A percentile compares a stretch with the other conserved stretches of the same genome.
Evolutionary conservation across 2,888 invertebrate genomes (phyloP).

Genomic region (Andrena praecox): DNA sequence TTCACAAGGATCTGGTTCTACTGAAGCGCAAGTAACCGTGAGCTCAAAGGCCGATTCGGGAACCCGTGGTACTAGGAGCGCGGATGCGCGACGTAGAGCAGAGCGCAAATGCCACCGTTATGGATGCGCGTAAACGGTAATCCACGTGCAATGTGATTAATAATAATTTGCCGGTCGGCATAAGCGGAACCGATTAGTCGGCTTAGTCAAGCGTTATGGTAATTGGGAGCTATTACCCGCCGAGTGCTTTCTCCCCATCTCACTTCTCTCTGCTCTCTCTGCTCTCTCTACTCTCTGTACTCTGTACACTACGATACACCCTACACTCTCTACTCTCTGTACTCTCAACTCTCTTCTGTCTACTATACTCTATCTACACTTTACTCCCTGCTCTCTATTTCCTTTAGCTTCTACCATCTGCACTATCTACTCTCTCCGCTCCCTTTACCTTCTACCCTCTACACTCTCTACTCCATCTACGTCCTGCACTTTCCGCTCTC

Average conservation of each 20-base stretch:
- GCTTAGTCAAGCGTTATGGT: constrained; percentile 80
- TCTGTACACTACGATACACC: background rate
- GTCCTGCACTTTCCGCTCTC: too few relatives aligned
- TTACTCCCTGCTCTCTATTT: background rate
- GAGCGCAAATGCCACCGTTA: constrained; percentile 67
- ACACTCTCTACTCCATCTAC: too few relatives aligned
- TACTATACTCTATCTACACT: background rate
- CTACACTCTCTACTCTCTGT: constrained; percentile 3
- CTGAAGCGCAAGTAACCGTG: constrained; percentile 19
- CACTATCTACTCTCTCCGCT: background rate
- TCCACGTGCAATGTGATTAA: constrained; percentile 79
- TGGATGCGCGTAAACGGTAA: constrained; percentile 74
- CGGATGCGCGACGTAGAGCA: constrained; percentile 30
- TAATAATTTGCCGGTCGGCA: constrained; percentile 82
- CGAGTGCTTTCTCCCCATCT: constrained; percentile 47
- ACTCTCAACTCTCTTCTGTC: constrained; percentile 2
- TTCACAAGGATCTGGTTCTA: constrained; percentile 21
- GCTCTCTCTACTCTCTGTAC: constrained; percentile 18
- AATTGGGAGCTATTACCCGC: constrained; percentile 79
- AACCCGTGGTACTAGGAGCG: constrained; percentile 32
- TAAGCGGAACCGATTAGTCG: constrained; percentile 81
- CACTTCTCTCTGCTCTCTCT: constrained; percentile 24
- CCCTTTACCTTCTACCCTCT: too few relatives aligned
- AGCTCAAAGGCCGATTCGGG: constrained; percentile 54
- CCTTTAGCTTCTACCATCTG: background rate